Evolutionary conservation across 2,888 invertebrate species (phyloP).

Genomic region (Ecliptopera silaceata): DNA sequence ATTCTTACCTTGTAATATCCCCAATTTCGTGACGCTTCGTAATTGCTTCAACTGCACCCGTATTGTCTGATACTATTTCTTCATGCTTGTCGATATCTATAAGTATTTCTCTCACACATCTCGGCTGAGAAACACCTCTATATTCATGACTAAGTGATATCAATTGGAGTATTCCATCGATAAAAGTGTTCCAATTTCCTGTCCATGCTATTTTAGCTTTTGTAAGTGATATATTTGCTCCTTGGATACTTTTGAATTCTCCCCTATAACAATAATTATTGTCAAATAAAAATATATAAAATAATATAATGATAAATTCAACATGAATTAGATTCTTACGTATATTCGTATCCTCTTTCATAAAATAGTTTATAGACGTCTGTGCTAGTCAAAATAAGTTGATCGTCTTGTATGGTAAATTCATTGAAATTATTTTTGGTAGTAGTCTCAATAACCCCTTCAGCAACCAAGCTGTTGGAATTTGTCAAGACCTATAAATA

Average conservation of each 20-base stretch:
- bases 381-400: not conserved
- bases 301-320: not conserved
- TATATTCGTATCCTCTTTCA: slow-evolving; percentile 21
- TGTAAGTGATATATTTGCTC: slow-evolving; percentile 44
- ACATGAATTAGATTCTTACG: slow-evolving; percentile 3
- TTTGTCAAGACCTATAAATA: slow-evolving; percentile 11
- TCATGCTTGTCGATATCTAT: slow-evolving; percentile 44
- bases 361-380: slow-evolving; percentile 15
- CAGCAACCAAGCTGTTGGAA: slow-evolving; percentile 7
- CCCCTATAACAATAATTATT: slow-evolving; percentile 39
- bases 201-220: slow-evolving; percentile 82
- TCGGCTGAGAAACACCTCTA: slow-evolving; percentile 85
- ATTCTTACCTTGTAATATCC: slow-evolving; percentile 44
- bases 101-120: slow-evolving; percentile 51
- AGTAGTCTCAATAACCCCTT: slow-evolving; percentile 8
- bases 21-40: slow-evolving; percentile 6
- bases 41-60: not conserved
- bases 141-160: slow-evolving; percentile 84
- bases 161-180: slow-evolving; percentile 92
- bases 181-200: slow-evolving; percentile 90
- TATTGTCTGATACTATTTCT: not conserved
- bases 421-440: not conserved
- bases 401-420: not conserved
- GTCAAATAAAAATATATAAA: not conserved
- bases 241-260: slow-evolving; percentile 52